phyloP scores from a whole-genome alignment of 2,888 invertebrate species.

The Drosophila melanosoma region DNA sequence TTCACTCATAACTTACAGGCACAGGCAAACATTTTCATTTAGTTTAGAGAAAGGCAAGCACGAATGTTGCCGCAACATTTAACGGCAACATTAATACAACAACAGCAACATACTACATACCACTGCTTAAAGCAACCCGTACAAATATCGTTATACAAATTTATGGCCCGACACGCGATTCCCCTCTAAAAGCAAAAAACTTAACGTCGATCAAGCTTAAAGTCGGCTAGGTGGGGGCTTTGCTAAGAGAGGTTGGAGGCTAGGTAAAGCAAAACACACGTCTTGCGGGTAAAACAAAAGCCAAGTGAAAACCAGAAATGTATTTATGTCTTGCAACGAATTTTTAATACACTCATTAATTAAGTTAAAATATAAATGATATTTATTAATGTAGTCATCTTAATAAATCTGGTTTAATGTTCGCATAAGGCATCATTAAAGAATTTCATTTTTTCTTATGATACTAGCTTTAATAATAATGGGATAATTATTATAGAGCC shows the following conservation, averaged over 20 bases:
- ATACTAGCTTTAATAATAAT: background rate
- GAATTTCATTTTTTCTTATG: background rate
- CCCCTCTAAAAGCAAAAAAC: conserved; percentile 46
- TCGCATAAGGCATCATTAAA: background rate
- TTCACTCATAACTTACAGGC: conserved; percentile 39
- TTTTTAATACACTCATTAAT: conserved; percentile 17
- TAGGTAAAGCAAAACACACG: conserved; percentile 28
- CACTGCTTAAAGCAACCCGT: conserved; percentile 4
- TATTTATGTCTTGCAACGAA: conserved; percentile 5
- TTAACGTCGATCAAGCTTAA: conserved; percentile 56
- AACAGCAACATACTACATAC: conserved; percentile 9
- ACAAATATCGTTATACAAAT: conserved; percentile 57
- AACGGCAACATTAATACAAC: conserved; percentile 42
- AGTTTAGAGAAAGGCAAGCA: conserved; percentile 36
- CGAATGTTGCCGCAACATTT: conserved; percentile 60
- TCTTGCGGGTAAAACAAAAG: conserved; percentile 50
- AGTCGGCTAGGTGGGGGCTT: conserved; percentile 9
- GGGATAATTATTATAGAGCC: background rate
- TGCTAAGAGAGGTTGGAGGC: background rate
- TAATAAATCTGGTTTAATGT: background rate
- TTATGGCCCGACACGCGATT: conserved; percentile 55
- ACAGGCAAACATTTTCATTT: conserved; percentile 42
- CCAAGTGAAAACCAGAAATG: conserved; percentile 33
- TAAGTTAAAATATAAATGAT: background rate
- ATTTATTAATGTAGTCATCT: background rate